These are phyloP conservation scores for Dryobates pubescens DNA, from an alignment of 2,797 vertebrate species.

Conservation along the genomic window DNA sequence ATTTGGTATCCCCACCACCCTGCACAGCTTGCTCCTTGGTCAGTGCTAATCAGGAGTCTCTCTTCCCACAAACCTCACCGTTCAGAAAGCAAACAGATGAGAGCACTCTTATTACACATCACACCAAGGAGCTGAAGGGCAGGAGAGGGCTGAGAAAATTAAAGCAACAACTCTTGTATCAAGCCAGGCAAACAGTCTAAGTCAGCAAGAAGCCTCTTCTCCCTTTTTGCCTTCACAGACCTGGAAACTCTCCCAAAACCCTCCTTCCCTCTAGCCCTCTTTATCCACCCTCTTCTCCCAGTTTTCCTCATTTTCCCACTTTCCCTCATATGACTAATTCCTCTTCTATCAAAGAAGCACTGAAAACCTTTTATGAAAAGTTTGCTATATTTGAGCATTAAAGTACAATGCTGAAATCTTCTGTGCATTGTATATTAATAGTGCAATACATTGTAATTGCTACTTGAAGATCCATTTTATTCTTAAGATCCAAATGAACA, in stretches of 20 bases:
- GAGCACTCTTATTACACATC: background rate
- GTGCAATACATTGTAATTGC: constrained; percentile 1
- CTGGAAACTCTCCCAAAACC: background rate
- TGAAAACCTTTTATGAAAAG: background rate
- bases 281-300: background rate
- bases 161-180: background rate
- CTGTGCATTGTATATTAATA: constrained; percentile 18
- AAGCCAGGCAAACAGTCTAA: background rate
- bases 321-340: background rate
- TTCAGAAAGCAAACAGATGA: background rate
- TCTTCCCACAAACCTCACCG: background rate
- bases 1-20: background rate
- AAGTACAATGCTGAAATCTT: background rate
- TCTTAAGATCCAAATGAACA: background rate
- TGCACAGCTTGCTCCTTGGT: background rate
- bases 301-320: background rate
- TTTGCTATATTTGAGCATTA: background rate
- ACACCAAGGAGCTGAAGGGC: background rate
- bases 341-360: background rate
- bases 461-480: background rate
- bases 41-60: background rate
- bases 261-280: background rate
- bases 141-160: background rate
- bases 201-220: background rate
- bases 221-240: background rate